Conservation (phyloP, 2,888 invertebrate species). For the Chydorus sphaericus region DNA sequence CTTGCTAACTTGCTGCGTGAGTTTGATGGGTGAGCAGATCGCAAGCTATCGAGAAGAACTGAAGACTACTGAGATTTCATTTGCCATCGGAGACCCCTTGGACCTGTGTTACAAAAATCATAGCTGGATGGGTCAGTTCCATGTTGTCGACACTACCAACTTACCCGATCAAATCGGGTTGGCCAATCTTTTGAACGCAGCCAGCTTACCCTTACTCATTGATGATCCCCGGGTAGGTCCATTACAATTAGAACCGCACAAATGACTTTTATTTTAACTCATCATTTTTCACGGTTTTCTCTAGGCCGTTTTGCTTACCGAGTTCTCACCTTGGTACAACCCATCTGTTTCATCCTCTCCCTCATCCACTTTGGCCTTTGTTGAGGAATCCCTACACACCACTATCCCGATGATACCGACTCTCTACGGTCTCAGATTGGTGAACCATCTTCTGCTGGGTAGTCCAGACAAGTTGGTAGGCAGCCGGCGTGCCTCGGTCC, state of each 20-base stretch:
- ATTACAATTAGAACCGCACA: no score
- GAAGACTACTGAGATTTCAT: not conserved
- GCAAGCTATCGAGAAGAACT: not conserved
- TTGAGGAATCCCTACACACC: not conserved
- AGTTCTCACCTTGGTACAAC: not conserved
- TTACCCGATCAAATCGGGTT: not conserved
- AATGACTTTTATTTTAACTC: no score
- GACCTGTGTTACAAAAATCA: not conserved
- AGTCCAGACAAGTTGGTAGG: not conserved
- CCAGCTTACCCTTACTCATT: not conserved
- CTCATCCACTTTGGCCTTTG: not conserved
- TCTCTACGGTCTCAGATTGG: not conserved
- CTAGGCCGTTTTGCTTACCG: not conserved
- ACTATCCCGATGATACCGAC: not conserved
- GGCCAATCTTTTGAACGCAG: not conserved
- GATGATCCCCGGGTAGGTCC: not conserved
- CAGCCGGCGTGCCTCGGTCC: not conserved
- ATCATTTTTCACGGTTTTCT: no score
- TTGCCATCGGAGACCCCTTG: not conserved
- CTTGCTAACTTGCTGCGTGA: not conserved
- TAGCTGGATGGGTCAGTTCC: not conserved
- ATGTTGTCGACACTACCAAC: not conserved
- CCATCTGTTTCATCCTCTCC: not conserved
- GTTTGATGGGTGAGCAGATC: not conserved
- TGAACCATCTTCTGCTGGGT: not conserved